Conservation (phyloP, 2,888 invertebrate species). For the Agrilus cyanescens region DNA sequence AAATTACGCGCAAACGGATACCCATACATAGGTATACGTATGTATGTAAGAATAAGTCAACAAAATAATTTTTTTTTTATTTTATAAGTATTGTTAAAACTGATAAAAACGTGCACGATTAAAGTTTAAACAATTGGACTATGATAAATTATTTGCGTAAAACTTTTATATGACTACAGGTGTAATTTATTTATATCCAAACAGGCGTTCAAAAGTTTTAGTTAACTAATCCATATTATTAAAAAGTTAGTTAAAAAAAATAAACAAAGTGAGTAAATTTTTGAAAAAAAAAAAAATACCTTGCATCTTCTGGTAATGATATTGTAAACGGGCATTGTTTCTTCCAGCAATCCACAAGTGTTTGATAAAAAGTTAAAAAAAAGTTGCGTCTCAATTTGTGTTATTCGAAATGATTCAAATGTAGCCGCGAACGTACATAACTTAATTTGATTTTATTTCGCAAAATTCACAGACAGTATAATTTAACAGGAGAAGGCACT, state of each 20-base stretch:
- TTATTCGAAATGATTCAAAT: no score
- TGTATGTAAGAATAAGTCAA: no score
- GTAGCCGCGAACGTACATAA: no score
- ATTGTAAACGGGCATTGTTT: slow-evolving; percentile 47
- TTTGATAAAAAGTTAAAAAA: background rate
- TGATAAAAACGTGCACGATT: no score
- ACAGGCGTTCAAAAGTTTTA: background rate
- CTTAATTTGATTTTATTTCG: no score
- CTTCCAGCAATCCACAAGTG: no score
- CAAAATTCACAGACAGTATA: no score
- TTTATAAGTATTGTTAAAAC: background rate
- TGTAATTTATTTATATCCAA: background rate
- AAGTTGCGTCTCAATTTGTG: background rate
- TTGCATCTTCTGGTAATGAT: slow-evolving; percentile 49
- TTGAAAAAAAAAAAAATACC: slow-evolving; percentile 33
- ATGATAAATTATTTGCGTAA: background rate
- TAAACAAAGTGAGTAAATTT: slow-evolving; percentile 1
- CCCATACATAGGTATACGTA: no score
- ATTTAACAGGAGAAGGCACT: no score
- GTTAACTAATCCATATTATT: background rate
- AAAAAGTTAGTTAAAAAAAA: background rate
- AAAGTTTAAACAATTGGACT: background rate
- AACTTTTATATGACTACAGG: background rate
- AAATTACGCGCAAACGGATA: no score
- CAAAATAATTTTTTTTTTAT: no score